Conservation (phyloP, 2,888 invertebrate genomes). For the Ectemnius continuus region DNA sequence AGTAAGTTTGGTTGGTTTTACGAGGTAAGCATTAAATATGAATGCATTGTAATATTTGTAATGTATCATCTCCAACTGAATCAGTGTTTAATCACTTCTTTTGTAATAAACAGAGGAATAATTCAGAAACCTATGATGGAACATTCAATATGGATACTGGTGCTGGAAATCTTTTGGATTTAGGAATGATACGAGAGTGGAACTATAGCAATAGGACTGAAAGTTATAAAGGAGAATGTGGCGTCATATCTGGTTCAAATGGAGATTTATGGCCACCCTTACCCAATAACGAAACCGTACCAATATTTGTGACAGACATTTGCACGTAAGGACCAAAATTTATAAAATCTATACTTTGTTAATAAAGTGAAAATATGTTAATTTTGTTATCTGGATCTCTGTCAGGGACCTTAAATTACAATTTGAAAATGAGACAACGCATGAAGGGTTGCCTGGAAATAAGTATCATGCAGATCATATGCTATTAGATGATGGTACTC, state of each 20-base stretch:
- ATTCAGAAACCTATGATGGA: slow-evolving; percentile 86
- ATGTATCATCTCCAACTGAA: not conserved
- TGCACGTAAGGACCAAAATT: slow-evolving; percentile 84
- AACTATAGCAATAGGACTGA: slow-evolving; percentile 81
- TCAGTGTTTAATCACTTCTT: not conserved
- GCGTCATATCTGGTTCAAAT: slow-evolving; percentile 84
- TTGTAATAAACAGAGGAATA: slow-evolving; percentile 83
- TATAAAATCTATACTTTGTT: not conserved
- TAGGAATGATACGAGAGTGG: slow-evolving; percentile 88
- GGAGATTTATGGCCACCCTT: slow-evolving; percentile 91
- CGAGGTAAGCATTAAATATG: slow-evolving; percentile 79
- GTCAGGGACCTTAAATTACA: slow-evolving; percentile 77
- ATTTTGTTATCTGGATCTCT: slow-evolving; percentile 10
- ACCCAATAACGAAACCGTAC: slow-evolving; percentile 80
- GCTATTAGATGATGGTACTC: slow-evolving; percentile 86
- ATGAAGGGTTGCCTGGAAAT: slow-evolving; percentile 80
- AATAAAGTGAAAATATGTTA: not conserved
- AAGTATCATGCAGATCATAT: slow-evolving; percentile 81
- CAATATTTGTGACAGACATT: slow-evolving; percentile 87
- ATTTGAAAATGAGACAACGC: slow-evolving; percentile 69
- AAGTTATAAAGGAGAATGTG: slow-evolving; percentile 83
- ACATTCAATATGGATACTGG: slow-evolving; percentile 89
- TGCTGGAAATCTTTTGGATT: slow-evolving; percentile 81
- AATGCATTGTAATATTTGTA: slow-evolving; percentile 1
- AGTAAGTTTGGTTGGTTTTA: slow-evolving; percentile 93